These are phyloP conservation scores for Orchesella flavescens DNA, from an alignment of 2,888 invertebrate species.

Conservation along the genomic window DNA sequence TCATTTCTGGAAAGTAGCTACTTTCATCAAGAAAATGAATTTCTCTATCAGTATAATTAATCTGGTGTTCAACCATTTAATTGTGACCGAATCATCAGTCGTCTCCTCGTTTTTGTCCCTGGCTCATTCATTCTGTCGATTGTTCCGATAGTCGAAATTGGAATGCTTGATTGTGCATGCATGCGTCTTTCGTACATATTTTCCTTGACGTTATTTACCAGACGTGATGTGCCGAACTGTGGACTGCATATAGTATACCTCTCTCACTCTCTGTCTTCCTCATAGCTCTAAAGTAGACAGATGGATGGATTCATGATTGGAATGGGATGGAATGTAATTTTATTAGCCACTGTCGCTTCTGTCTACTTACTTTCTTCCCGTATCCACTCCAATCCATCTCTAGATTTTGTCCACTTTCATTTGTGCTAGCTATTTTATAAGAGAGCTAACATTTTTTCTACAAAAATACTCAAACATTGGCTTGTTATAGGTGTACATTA, in stretches of 20 bases:
- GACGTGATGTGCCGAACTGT: neutral
- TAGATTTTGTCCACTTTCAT: neutral
- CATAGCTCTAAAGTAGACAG: constrained; percentile 18
- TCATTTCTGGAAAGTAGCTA: constrained; percentile 32
- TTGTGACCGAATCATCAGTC: constrained; percentile 43
- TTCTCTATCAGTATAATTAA: constrained; percentile 58
- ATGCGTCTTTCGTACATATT: constrained; percentile 3
- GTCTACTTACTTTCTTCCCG: constrained; percentile 10
- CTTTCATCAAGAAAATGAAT: constrained; percentile 58
- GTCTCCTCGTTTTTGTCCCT: constrained; percentile 26
- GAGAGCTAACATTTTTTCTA: neutral
- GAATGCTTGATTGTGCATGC: constrained; percentile 51
- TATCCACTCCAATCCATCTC: neutral
- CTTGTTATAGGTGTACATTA: neutral
- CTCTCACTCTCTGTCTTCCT: constrained; percentile 10
- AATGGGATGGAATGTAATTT: constrained; percentile 53
- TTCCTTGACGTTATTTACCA: constrained; percentile 7
- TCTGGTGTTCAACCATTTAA: constrained; percentile 56
- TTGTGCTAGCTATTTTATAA: neutral
- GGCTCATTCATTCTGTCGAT: constrained; percentile 44
- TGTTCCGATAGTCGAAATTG: constrained; percentile 42
- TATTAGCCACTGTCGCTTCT: constrained; percentile 43
- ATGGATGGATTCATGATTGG: constrained; percentile 49
- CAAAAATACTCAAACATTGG: neutral
- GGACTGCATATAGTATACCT: constrained; percentile 4